phyloP scores from a whole-genome alignment of 2,113 vertebrate species.

The Ageneiosus marmoratus region DNA sequence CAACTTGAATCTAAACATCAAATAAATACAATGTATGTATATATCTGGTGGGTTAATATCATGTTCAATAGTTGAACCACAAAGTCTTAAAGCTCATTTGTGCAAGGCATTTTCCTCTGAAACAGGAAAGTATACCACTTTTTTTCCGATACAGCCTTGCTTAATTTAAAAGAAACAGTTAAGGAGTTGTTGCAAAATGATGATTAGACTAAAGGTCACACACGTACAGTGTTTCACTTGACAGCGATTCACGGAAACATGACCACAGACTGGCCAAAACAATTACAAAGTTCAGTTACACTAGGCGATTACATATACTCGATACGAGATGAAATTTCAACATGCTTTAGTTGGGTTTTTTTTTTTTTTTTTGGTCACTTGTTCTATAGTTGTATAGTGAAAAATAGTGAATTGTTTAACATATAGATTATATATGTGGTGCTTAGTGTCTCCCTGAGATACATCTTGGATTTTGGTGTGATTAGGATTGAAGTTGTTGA shows the following conservation, averaged over 20 bases:
- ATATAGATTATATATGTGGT: conserved; percentile 28
- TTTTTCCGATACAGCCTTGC: background rate
- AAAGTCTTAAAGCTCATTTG: conserved; percentile 37
- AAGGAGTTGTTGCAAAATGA: background rate
- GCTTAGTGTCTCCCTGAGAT: conserved; percentile 50
- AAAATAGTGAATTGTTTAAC: conserved; percentile 19
- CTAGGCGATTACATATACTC: background rate
- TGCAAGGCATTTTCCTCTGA: conserved; percentile 10
- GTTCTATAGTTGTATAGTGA: conserved; percentile 13
- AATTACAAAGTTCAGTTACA: background rate
- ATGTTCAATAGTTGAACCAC: conserved; percentile 32
- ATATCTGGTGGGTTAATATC: conserved; percentile 25
- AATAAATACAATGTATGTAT: conserved; percentile 72
- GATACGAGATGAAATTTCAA: conserved; percentile 24
- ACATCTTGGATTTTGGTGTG: conserved; percentile 12
- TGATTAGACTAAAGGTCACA: conserved; percentile 16
- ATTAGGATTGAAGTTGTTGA: background rate
- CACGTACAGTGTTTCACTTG: conserved; percentile 16
- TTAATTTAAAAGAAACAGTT: conserved; percentile 8
- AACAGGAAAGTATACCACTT: background rate
- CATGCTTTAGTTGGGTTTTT: conserved; percentile 24
- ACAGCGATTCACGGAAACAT: conserved; percentile 20
- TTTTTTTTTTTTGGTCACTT: conserved; percentile 39
- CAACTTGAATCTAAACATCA: conserved; percentile 50
- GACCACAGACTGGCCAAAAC: background rate